phyloP scores from a whole-genome alignment of 2,888 invertebrate genomes.

The Agrochola lychnidis region DNA sequence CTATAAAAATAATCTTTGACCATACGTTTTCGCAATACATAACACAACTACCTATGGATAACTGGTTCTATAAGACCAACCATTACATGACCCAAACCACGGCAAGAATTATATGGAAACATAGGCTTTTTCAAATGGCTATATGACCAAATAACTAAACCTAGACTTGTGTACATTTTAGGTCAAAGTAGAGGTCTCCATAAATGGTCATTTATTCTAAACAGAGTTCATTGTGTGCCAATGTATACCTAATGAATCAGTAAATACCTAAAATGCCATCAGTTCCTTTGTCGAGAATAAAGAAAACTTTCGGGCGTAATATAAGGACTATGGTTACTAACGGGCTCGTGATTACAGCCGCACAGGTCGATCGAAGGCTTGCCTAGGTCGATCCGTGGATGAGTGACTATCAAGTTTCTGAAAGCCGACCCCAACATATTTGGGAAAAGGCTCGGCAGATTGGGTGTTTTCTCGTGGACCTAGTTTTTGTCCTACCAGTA shows the following conservation, averaged over 20 bases:
- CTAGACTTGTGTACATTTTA: background rate
- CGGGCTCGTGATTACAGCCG: background rate
- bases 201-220: background rate
- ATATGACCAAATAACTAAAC: background rate
- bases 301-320: background rate
- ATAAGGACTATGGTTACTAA: background rate
- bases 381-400: too few species aligned
- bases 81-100: background rate
- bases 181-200: background rate
- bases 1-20: too few species aligned
- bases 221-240: constrained; percentile 16
- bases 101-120: background rate
- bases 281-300: background rate
- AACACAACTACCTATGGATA: constrained; percentile 4
- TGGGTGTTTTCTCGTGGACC: too few species aligned
- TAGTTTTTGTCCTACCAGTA: too few species aligned
- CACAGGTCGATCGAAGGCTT: background rate
- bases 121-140: background rate
- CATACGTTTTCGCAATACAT: constrained; percentile 16
- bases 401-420: too few species aligned
- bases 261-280: constrained; percentile 1
- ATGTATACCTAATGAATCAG: background rate
- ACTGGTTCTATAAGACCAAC: constrained; percentile 25
- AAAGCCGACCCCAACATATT: too few species aligned
- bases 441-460: too few species aligned